Conservation (phyloP, 2,113 vertebrate genomes). For the Salvelinus sp. region DNA sequence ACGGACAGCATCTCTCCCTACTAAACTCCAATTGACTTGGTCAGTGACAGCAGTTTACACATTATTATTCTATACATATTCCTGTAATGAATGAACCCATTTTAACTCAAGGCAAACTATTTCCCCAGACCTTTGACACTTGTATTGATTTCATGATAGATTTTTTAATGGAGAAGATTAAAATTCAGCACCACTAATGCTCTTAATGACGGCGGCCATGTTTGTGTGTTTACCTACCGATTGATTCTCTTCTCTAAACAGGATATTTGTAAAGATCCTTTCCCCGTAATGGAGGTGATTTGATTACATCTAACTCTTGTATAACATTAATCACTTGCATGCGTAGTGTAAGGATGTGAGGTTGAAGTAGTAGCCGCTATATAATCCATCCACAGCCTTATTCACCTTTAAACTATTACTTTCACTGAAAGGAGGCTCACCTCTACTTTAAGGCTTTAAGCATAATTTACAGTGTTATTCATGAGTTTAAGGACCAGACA, state of each 20-base stretch:
- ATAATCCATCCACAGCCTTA: not conserved
- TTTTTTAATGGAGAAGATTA: conserved; percentile 29
- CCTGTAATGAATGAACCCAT: conserved; percentile 15
- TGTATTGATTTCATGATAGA: conserved; percentile 41
- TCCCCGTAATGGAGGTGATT: conserved; percentile 3
- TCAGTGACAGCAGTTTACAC: not conserved
- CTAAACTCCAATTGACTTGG: conserved; percentile 31
- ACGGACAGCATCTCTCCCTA: conserved; percentile 24
- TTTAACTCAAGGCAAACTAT: conserved; percentile 23
- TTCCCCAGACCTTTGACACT: conserved; percentile 51
- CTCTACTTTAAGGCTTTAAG: too few relatives aligned
- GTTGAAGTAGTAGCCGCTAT: too few relatives aligned
- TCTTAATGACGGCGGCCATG: conserved; percentile 31
- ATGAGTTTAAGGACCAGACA: too few relatives aligned
- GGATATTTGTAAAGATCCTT: conserved; percentile 16
- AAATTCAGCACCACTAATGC: conserved; percentile 20
- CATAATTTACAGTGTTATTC: too few relatives aligned
- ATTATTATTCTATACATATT: conserved; percentile 17
- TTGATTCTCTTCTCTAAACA: not conserved
- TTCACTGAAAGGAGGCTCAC: conserved; percentile 26
- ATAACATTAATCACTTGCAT: conserved; percentile 16
- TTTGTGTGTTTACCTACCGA: conserved; percentile 32
- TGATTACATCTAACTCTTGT: conserved; percentile 26
- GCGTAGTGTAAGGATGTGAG: not conserved
- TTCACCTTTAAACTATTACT: conserved; percentile 60